Base-by-base conservation (phyloP, 35 echinoderm and acorn worm species). In the Strongylocentrotus purpuratus region DNA sequence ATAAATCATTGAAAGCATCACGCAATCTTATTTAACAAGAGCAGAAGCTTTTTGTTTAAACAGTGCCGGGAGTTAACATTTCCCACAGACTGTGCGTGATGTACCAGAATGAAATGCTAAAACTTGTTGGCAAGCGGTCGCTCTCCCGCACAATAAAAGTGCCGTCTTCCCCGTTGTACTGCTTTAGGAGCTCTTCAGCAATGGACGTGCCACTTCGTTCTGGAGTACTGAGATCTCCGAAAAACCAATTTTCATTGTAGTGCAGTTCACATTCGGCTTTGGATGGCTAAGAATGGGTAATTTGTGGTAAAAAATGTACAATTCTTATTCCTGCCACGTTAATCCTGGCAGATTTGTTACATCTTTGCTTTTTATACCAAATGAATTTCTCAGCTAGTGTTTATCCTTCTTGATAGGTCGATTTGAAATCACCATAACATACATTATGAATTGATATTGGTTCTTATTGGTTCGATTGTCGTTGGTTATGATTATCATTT, bases 91-190 rank as follows among this genome's bases (percentile, higher is more conserved):
- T 89, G 87, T 10, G 45, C 18, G 33, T 89, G 11, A 89, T 89
- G 11, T 94, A 96, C 95, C 95, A 96, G 60, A 96, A 94, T 31
- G 95, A 96, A 33, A 96, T 52, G 35, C 86, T 85, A 65, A 46
- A 96, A n/a, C 94, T 70, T 33, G 45, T 90, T 33, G 71, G 92
- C 46, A 94, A 94, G 45, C 47, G 92, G 32, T 96, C 95, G 28
- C 95, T 96, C 85, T 86, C 35, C 10, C 95, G 95, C 46, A 96
- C 95, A 28, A 96, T 47, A 70, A 96, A 96, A 31, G 95, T 96
- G 47, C 95, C 95, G 48, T 96, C 95, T 88, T 92, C 95, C 18
- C 92, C 45, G 18, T 94, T 46, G 48, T 94, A 96, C 85, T 96
- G 90, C 47, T 32, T 94, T 10, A 96, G 78, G 31, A 96, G 92